A percentile compares a stretch with the other conserved stretches of the same genome.
Evolutionary conservation across 2,888 invertebrate species (phyloP).

Genomic region (Orchestes rusci): DNA sequence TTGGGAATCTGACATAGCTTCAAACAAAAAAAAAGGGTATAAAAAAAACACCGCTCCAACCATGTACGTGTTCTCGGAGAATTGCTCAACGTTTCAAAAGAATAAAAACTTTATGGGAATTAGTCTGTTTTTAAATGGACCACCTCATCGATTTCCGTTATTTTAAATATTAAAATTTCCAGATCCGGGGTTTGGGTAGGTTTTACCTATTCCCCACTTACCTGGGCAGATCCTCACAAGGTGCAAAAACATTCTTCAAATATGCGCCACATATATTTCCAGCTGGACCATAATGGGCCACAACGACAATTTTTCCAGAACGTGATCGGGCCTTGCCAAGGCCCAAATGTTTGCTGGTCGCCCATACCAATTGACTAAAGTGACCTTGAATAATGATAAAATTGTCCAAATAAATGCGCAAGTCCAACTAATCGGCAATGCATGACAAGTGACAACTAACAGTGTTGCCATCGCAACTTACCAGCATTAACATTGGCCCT

Average conservation of each 20-base stretch:
- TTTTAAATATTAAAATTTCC: neutral
- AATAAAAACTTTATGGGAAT: too few species aligned
- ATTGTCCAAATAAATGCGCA: too few species aligned
- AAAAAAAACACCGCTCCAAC: too few species aligned
- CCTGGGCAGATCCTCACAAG: slow-evolving; percentile 46
- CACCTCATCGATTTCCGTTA: too few species aligned
- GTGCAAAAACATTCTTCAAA: slow-evolving; percentile 70
- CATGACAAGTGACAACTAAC: too few species aligned
- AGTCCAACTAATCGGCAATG: too few species aligned
- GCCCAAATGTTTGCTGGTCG: slow-evolving; percentile 66
- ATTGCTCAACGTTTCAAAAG: too few species aligned
- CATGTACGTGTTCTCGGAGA: too few species aligned
- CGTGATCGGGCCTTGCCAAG: slow-evolving; percentile 73
- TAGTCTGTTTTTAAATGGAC: too few species aligned
- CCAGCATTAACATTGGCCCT: slow-evolving; percentile 76
- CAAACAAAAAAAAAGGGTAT: too few species aligned
- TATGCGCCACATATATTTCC: slow-evolving; percentile 71
- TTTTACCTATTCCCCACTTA: slow-evolving; percentile 4
- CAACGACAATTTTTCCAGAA: slow-evolving; percentile 73
- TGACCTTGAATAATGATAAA: slow-evolving; percentile 56
- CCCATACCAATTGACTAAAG: slow-evolving; percentile 84
- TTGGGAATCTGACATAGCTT: too few species aligned
- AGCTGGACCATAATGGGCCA: slow-evolving; percentile 76
- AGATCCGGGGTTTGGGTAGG: neutral
- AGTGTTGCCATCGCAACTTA: too few species aligned